phyloP scores from a whole-genome alignment of 2,113 vertebrate species.

The Neogale vison region DNA sequence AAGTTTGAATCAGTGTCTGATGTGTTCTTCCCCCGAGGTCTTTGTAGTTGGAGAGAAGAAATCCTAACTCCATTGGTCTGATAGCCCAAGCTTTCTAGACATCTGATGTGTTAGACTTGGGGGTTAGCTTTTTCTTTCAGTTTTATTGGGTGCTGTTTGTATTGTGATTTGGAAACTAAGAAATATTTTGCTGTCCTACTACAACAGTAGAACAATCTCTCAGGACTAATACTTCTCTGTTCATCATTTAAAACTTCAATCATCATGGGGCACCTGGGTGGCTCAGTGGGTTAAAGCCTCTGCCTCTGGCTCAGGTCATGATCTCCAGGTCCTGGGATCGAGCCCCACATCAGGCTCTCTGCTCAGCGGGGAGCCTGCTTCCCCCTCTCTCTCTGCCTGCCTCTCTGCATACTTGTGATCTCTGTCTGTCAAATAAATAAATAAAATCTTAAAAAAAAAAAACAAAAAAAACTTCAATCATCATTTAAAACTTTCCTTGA shows the following conservation, averaged over 20 bases:
- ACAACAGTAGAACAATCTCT: not conserved
- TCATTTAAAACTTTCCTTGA: not conserved
- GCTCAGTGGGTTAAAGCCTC: too few relatives aligned
- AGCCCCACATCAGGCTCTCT: too few relatives aligned
- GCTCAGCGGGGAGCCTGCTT: too few relatives aligned
- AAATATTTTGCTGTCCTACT: slow-evolving; percentile 10
- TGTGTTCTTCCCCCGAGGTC: not conserved
- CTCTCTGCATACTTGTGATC: too few relatives aligned
- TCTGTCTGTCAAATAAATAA: too few relatives aligned
- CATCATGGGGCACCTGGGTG: not conserved
- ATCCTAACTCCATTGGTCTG: not conserved
- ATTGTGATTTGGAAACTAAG: slow-evolving; percentile 21
- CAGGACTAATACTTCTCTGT: not conserved
- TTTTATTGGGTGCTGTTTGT: not conserved
- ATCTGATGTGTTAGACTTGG: not conserved
- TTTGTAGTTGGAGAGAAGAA: not conserved
- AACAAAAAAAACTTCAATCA: not conserved
- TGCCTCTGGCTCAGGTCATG: too few relatives aligned
- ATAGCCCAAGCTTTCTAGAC: slow-evolving; percentile 16
- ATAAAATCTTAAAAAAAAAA: too few relatives aligned
- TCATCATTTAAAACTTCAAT: slow-evolving; percentile 1
- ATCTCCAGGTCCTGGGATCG: too few relatives aligned
- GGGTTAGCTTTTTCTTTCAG: not conserved
- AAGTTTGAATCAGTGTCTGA: not conserved
- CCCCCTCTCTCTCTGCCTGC: too few relatives aligned